phyloP scores from a whole-genome alignment of 2,113 vertebrate genomes.

The Megaleporinus macrocephalus region DNA sequence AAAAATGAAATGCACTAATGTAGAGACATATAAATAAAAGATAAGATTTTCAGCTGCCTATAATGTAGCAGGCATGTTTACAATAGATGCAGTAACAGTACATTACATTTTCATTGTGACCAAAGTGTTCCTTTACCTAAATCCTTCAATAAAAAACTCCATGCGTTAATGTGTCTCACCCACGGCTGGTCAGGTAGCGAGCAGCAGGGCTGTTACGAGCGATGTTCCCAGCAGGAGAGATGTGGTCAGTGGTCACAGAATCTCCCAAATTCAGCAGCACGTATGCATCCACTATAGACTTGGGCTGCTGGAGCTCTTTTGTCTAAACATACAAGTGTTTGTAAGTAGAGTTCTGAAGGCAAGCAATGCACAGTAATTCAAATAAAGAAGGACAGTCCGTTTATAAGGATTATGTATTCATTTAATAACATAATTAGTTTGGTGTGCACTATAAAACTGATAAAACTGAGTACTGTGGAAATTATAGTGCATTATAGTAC shows the following conservation, averaged over 20 bases:
- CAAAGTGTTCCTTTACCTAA: background rate
- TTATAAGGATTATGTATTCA: background rate
- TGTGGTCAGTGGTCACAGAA: constrained; percentile 98
- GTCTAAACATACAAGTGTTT: constrained; percentile 74
- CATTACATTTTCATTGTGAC: no score
- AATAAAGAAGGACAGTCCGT: background rate
- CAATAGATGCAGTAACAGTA: no score
- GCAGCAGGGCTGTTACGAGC: constrained; percentile 93
- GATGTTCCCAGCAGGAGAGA: constrained; percentile 97
- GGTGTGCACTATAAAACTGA: background rate
- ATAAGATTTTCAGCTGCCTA: no score
- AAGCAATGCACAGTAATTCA: background rate
- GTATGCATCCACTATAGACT: constrained; percentile 85
- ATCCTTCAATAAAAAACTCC: background rate
- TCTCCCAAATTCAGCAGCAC: constrained; percentile 94
- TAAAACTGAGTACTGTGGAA: background rate
- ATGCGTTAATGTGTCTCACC: constrained; percentile 74
- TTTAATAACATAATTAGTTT: background rate
- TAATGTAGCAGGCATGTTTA: no score
- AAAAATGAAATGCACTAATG: no score
- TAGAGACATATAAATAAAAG: no score
- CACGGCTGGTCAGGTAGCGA: constrained; percentile 86
- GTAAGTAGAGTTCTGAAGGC: background rate
- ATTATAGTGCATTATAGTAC: constrained; percentile 71
- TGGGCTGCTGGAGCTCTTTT: constrained; percentile 76